A percentile compares a stretch with the other conserved stretches of the same genome.
Evolutionary conservation across 2,113 vertebrate species (phyloP).

Genomic region (Bambusicola thoracicus): DNA sequence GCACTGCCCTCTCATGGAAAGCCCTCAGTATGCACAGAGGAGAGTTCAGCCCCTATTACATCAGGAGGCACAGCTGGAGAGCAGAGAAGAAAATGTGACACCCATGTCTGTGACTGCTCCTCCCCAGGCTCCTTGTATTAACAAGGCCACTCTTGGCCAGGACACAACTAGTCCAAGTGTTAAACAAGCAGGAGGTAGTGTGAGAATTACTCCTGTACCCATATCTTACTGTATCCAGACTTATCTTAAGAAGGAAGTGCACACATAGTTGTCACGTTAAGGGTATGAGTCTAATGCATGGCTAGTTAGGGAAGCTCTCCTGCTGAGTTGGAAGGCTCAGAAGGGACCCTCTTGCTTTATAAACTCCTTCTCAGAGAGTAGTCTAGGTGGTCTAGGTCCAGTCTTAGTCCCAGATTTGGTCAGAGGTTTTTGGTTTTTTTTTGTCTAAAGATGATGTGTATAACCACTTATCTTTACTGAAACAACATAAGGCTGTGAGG

Average conservation of each 20-base stretch:
- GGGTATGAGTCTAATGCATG: not conserved
- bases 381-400: not conserved
- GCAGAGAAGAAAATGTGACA: not conserved
- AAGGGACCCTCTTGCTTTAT: not conserved
- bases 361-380: not conserved
- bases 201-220: not conserved
- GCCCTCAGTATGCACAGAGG: too few species aligned
- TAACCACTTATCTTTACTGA: not conserved
- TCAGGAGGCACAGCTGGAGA: not conserved
- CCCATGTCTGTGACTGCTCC: not conserved
- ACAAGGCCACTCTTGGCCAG: not conserved
- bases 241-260: not conserved
- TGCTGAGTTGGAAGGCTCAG: not conserved
- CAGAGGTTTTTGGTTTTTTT: not conserved
- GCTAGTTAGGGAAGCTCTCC: not conserved
- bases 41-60: not conserved
- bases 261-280: not conserved
- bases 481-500: not conserved
- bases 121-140: rapidly evolving
- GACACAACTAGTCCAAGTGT: not conserved
- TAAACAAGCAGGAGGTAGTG: not conserved
- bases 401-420: not conserved
- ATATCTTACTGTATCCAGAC: not conserved
- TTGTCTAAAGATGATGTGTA: not conserved
- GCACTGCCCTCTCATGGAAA: not conserved